Evolutionary conservation across 2,797 vertebrate genomes (phyloP), one percentile per base, ranked within the genome.

Genomic region (Apogon hyalosoma): DNA sequence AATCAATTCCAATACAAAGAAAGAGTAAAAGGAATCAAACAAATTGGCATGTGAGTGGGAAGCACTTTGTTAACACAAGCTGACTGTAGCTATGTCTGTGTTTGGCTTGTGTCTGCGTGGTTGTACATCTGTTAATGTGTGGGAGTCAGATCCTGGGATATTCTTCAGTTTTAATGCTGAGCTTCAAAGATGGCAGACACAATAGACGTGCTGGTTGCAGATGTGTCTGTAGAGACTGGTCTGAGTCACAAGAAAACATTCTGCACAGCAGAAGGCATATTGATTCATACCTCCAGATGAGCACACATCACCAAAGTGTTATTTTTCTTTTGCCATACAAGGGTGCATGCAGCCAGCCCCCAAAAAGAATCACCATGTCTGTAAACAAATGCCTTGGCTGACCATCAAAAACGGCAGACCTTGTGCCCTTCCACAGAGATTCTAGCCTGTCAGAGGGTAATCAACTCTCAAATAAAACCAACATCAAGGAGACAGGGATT

Each of bases 381-480:
- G 85, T 85, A 89, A 86, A 92, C 86, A 87, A 88, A 89, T 78
- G 84, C 75, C 75, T 91, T 93, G 92, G 92, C 92, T 90, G 88
- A 86, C 89, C 86, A 92, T 93, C 91, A 94, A 92, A 94, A 91
- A 73, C 70, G 55, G 45, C 65, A 83, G 85, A 91, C 87, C 89
- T 86, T 76, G 63, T 77, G 77, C 85, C 86, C 84, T 86, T 83
- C 88, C 91, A 89, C 80, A 87, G 87, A 92, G 86, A 90, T 88
- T 92, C 63, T 84, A 63, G 79, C 58, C 82, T 87, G 86, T 93
- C 90, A 91, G 83, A 93, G 92, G 92, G 87, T 94, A 94, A 94
- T 93, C 90, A 90, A 85, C 82, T 90, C 90, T 92, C 88, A 93
- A 93, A 92, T 92, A 90, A 91, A 91, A 86, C 80, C 84, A 74